phyloP scores from a whole-genome alignment of 2,797 vertebrate genomes.

The Otolemur crassicaudatus region DNA sequence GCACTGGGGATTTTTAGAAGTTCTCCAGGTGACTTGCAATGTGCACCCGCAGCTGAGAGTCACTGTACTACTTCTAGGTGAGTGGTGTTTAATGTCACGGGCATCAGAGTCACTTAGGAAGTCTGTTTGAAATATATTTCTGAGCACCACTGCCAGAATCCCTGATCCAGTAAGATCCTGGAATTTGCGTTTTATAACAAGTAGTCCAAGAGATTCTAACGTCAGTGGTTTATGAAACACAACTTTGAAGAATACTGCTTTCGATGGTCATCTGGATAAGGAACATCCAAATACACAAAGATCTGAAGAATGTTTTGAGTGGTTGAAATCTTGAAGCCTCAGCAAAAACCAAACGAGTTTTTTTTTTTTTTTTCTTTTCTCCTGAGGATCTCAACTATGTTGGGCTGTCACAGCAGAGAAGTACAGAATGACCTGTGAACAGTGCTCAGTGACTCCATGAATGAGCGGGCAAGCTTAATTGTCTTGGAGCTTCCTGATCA shows the following conservation, averaged over 20 bases:
- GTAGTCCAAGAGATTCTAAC: neutral
- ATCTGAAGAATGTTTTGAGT: neutral
- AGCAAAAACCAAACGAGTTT: neutral
- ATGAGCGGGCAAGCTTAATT: neutral
- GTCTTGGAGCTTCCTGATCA: neutral
- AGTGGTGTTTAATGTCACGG: neutral
- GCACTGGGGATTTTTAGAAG: neutral
- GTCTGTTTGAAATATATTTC: neutral
- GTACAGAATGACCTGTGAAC: no score
- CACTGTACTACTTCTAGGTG: neutral
- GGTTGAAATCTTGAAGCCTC: neutral
- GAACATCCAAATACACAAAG: neutral
- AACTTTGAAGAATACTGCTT: neutral
- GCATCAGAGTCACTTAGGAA: neutral
- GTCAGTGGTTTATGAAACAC: neutral
- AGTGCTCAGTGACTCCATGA: neutral
- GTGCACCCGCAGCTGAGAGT: neutral
- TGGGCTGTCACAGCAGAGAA: neutral
- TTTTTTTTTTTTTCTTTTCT: neutral
- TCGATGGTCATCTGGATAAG: neutral
- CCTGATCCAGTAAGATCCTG: neutral
- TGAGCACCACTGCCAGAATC: neutral
- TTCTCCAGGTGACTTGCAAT: neutral
- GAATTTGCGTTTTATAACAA: neutral
- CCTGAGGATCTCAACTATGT: neutral